These are phyloP conservation scores for Leptestheria dahalacensis DNA, from an alignment of 1,140 invertebrate species.

Conservation along the genomic window DNA sequence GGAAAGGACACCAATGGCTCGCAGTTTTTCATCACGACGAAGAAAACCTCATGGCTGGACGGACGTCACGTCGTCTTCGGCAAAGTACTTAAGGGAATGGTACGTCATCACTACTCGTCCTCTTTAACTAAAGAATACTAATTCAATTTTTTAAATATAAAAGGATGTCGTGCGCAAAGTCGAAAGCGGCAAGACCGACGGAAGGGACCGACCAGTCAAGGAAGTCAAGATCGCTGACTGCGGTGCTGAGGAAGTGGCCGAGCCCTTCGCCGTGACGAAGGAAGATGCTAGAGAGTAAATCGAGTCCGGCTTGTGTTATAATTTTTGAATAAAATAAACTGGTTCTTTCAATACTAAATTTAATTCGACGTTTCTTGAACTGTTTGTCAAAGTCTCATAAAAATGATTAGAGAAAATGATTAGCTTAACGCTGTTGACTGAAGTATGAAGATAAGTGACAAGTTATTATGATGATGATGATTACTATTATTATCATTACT, in stretches of 20 bases:
- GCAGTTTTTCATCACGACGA: constrained; percentile 93
- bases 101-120: constrained; percentile 28
- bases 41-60: constrained; percentile 86
- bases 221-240: constrained; percentile 64
- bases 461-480: too few species aligned
- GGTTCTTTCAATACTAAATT: not conserved
- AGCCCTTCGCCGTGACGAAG: constrained; percentile 64
- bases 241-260: constrained; percentile 46
- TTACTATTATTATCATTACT: too few species aligned
- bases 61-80: constrained; percentile 95
- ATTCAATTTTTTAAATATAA: constrained; percentile 30
- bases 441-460: too few species aligned
- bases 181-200: constrained; percentile 55
- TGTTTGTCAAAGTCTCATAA: too few species aligned
- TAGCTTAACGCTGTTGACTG: too few species aligned
- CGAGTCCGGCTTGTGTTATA: not conserved
- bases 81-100: constrained; percentile 81
- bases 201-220: constrained; percentile 56
- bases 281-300: constrained; percentile 56
- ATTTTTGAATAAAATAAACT: not conserved
- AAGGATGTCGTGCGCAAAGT: constrained; percentile 73
- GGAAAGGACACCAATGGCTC: constrained; percentile 95
- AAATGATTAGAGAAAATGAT: too few species aligned
- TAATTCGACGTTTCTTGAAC: too few species aligned
- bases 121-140: constrained; percentile 1